Conservation (phyloP, 2,113 vertebrate genomes). For the Caracal caracal region DNA sequence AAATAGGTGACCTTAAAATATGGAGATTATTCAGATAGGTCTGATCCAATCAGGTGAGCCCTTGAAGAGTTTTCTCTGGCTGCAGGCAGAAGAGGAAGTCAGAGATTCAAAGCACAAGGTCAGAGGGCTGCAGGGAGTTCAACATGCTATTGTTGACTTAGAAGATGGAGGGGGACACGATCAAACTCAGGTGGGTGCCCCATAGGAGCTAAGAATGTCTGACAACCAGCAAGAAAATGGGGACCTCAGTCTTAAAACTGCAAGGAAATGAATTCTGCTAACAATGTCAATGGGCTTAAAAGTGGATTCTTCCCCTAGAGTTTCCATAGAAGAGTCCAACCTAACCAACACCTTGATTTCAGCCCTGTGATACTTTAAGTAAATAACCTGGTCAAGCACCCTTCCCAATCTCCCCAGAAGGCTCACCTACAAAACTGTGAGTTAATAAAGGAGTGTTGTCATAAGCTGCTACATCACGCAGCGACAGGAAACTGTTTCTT, state of each 20-base stretch:
- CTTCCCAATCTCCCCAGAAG: background rate
- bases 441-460: background rate
- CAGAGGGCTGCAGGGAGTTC: background rate
- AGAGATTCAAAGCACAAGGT: background rate
- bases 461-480: background rate
- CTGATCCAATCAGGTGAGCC: background rate
- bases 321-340: background rate
- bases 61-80: background rate
- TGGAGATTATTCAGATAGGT: background rate
- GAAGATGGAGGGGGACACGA: background rate
- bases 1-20: background rate
- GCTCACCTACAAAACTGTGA: background rate
- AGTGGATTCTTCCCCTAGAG: background rate
- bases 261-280: slow-evolving; percentile 7
- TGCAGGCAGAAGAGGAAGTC: background rate
- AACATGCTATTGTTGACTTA: background rate
- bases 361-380: background rate
- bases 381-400: background rate
- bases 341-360: background rate
- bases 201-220: background rate
- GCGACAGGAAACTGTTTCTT: background rate
- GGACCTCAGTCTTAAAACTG: background rate
- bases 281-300: background rate
- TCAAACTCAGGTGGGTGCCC: background rate
- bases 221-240: background rate